Evolutionary conservation across 2,113 vertebrate genomes (phyloP).

Genomic region (Phrynosoma platyrhinos): DNA sequence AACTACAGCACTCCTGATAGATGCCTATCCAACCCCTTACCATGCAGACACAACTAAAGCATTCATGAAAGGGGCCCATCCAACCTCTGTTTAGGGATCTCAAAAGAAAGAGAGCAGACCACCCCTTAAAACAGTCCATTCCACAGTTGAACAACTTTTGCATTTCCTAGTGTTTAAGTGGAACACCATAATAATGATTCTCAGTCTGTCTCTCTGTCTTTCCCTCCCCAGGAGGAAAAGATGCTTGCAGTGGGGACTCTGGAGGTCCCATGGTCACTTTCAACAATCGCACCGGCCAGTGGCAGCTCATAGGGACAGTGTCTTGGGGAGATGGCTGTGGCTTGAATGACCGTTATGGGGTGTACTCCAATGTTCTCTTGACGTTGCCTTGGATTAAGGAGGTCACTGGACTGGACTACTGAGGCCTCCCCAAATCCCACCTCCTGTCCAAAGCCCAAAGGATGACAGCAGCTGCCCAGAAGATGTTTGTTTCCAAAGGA

Average conservation of each 20-base stretch:
- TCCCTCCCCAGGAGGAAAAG: constrained; percentile 67
- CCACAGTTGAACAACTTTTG: too few relatives aligned
- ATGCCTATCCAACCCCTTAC: too few relatives aligned
- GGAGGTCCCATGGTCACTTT: constrained; percentile 77
- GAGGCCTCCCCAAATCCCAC: background rate
- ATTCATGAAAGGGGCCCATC: too few relatives aligned
- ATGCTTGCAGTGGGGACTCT: constrained; percentile 76
- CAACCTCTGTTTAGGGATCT: too few relatives aligned
- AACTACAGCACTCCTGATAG: too few relatives aligned
- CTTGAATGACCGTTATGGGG: constrained; percentile 70
- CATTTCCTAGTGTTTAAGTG: too few relatives aligned
- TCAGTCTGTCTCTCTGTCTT: background rate
- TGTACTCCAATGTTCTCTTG: constrained; percentile 70
- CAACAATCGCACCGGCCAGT: constrained; percentile 47
- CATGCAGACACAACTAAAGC: too few relatives aligned
- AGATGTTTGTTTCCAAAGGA: background rate
- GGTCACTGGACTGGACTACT: constrained; percentile 49
- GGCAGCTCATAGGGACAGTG: constrained; percentile 72
- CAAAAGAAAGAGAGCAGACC: too few relatives aligned
- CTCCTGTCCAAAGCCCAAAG: accelerated
- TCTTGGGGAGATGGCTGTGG: constrained; percentile 79
- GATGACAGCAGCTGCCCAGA: background rate
- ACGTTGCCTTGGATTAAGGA: constrained; percentile 70
- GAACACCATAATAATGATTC: too few relatives aligned
- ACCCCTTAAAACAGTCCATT: too few relatives aligned